Evolutionary conservation across 2,888 invertebrate species (phyloP).

Genomic region (Leucophenga montana): DNA sequence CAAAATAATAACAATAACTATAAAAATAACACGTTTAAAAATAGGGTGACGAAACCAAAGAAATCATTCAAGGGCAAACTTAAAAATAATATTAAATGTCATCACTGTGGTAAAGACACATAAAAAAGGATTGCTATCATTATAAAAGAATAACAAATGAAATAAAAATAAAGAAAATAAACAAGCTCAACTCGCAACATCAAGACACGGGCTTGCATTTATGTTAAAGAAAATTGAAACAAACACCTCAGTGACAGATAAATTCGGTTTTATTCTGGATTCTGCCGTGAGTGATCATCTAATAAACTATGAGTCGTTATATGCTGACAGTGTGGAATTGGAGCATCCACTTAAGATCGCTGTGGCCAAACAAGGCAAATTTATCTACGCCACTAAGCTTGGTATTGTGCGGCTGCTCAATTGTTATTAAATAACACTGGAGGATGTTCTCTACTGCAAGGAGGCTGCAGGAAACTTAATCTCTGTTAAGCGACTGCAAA

Average conservation of each 20-base stretch:
- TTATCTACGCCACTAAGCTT: slow-evolving; percentile 8
- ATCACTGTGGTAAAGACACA: slow-evolving; percentile 62
- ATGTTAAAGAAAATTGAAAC: background rate
- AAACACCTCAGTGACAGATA: background rate
- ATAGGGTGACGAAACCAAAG: background rate
- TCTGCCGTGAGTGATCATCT: slow-evolving; percentile 36
- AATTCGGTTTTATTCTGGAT: slow-evolving; percentile 30
- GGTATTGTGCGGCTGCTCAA: background rate
- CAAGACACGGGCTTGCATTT: slow-evolving; percentile 23
- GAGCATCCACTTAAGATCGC: slow-evolving; percentile 53
- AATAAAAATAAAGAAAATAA: slow-evolving; percentile 23
- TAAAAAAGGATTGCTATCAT: slow-evolving; percentile 54
- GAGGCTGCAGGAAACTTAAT: slow-evolving; percentile 62
- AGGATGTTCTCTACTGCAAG: slow-evolving; percentile 53
- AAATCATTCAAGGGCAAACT: background rate
- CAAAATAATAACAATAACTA: background rate
- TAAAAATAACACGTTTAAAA: background rate
- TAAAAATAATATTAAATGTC: slow-evolving; percentile 44
- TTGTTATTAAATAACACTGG: background rate
- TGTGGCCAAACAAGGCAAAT: slow-evolving; percentile 47
- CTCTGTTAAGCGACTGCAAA: slow-evolving; percentile 55
- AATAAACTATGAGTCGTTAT: slow-evolving; percentile 32
- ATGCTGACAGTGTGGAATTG: slow-evolving; percentile 30
- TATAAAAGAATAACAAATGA: slow-evolving; percentile 11
- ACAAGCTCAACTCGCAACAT: slow-evolving; percentile 17